Conservation (phyloP, 1,140 invertebrate species). For the Ceratoteleas bidentatus region DNA sequence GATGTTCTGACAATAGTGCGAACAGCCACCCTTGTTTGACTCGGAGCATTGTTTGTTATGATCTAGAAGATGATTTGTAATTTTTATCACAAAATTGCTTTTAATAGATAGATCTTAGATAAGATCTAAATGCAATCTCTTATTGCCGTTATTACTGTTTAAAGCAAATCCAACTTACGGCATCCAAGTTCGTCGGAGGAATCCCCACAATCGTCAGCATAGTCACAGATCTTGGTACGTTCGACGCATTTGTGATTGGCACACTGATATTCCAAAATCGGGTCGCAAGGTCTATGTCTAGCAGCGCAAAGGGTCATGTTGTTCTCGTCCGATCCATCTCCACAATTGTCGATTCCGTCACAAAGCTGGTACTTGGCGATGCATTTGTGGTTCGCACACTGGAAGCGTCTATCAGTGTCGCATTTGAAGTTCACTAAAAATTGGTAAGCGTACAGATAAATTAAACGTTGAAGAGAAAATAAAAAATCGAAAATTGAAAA, state of each 20-base stretch:
- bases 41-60: constrained; percentile 87
- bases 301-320: constrained; percentile 92
- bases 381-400: constrained; percentile 94
- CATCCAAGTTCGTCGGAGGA: constrained; percentile 95
- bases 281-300: constrained; percentile 87
- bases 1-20: constrained; percentile 94
- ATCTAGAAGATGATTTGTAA: constrained; percentile 77
- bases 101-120: too few species aligned
- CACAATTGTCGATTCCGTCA: constrained; percentile 94
- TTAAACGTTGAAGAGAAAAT: neutral
- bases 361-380: constrained; percentile 92
- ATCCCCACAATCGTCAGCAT: constrained; percentile 91
- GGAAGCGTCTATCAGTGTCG: constrained; percentile 89
- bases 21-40: constrained; percentile 92
- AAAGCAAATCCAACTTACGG: constrained; percentile 86
- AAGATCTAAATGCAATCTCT: too few species aligned
- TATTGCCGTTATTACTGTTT: too few species aligned
- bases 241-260: constrained; percentile 95
- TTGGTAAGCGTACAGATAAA: constrained; percentile 1
- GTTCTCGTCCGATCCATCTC: constrained; percentile 96
- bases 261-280: constrained; percentile 91
- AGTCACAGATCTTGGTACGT: constrained; percentile 90
- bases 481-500: too few species aligned
- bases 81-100: neutral
- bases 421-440: constrained; percentile 89